Evolutionary conservation across 2,797 vertebrate genomes (phyloP), one percentile per base, ranked within the genome.

Genomic region (Merluccius polli): DNA sequence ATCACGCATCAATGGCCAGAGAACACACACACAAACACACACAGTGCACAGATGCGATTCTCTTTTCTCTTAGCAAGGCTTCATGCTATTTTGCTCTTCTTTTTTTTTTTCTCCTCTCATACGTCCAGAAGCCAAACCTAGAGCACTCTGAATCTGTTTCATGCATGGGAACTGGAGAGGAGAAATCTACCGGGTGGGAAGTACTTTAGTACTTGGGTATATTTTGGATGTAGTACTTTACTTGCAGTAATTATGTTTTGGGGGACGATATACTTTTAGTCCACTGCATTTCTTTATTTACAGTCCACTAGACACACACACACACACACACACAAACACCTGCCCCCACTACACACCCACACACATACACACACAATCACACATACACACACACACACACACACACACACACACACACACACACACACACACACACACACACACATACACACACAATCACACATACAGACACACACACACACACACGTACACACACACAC

Each of bases 1-100:
- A 89, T 18, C 88, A 88, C 6, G 85, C 88, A 86, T 91, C 91
- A 84, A 86, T 86, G 88, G 87, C 77, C 81, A 68, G 35, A 4
- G 84, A 80, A 88, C 83, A 82, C 73, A 70, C 32, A 52, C 81
- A 73, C 79, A 78, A 84, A 85, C 90, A 92, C 88, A 92, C 91
- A 89, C 83, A 83, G 10, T 2, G 10, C 48, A 59, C 52, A 24
- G 6, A 82, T 85, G 83, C 82, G 78, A 72, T 75, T 69, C 36
- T 65, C 83, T 76, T 63, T 81, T 81, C 80, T 32, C 63, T 77
- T 79, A 89, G 72, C 71, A 79, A 69, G 75, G n/a, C 83, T 81
- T 74, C 31, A 75, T 59, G 67, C 77, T 75, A 78, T 83, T 73
- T 76, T 75, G 38, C 38, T 41, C 38, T 3, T 21, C 15, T 21